Conservation (phyloP, 2,888 invertebrate genomes). For the Trachelus stipa region DNA sequence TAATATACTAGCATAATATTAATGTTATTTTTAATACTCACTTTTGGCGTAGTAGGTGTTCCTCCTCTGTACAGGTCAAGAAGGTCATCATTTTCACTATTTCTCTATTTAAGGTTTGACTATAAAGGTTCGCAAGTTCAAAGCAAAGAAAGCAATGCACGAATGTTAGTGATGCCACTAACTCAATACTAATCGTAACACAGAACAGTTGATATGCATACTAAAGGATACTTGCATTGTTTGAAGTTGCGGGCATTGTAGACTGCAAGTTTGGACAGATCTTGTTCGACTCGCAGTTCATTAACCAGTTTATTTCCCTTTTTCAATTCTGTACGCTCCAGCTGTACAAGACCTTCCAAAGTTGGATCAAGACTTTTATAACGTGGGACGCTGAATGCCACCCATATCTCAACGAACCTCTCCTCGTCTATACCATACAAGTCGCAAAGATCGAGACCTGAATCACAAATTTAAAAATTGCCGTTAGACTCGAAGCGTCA, state of each 20-base stretch:
- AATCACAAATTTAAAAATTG: neutral
- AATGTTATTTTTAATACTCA: constrained; percentile 36
- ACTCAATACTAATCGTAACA: neutral
- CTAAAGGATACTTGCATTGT: constrained; percentile 47
- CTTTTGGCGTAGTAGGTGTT: constrained; percentile 34
- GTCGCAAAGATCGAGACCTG: constrained; percentile 56
- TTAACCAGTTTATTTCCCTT: constrained; percentile 18
- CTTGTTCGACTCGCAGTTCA: neutral
- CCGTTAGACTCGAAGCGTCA: neutral
- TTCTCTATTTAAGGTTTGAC: neutral
- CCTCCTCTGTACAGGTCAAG: constrained; percentile 50
- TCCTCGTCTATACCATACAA: constrained; percentile 48
- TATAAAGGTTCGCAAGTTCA: neutral
- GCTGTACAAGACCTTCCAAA: constrained; percentile 40
- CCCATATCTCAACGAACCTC: constrained; percentile 55
- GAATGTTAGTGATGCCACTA: neutral
- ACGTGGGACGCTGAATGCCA: constrained; percentile 47
- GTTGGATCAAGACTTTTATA: constrained; percentile 40
- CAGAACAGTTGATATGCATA: constrained; percentile 6
- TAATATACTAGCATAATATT: constrained; percentile 4
- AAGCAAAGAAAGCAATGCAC: neutral
- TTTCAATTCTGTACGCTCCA: constrained; percentile 40
- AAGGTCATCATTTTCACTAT: constrained; percentile 39
- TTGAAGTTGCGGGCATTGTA: constrained; percentile 8
- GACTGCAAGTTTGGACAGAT: constrained; percentile 17